A percentile compares a stretch with the other conserved stretches of the same genome.
Conservation (phyloP, 2,797 vertebrate genomes). For the Micromesistius poutassou region DNA sequence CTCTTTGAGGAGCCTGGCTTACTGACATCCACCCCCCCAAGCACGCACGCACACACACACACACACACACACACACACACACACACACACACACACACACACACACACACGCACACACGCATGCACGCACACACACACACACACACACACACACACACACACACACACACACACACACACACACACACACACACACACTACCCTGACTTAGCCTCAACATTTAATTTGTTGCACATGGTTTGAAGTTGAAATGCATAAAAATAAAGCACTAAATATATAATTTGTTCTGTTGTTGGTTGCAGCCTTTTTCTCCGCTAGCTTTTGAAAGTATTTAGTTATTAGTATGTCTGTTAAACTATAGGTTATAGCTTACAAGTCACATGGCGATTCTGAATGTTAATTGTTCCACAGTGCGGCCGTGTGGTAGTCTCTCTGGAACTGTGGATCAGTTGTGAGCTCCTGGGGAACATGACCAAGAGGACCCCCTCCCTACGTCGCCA, state of each 20-base stretch:
- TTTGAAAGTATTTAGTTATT: no score
- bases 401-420: no score
- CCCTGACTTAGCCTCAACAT: neutral
- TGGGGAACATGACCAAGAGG: no score
- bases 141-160: neutral
- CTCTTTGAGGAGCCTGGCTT: conserved; percentile 27
- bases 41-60: neutral
- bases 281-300: neutral
- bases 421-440: no score
- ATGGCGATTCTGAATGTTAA: no score
- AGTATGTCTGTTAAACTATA: no score
- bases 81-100: neutral
- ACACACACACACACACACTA: neutral
- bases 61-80: neutral
- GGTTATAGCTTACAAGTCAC: no score
- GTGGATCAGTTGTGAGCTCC: no score
- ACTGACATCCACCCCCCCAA: conserved; percentile 34
- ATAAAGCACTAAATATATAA: neutral
- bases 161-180: neutral
- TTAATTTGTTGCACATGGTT: conserved; percentile 5
- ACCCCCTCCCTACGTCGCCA: no score
- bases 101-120: neutral
- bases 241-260: conserved; percentile 2
- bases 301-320: neutral
- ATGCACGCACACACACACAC: neutral